Evolutionary conservation across 2,888 invertebrate species (phyloP).

Genomic region (Latrodectus hesperus): DNA sequence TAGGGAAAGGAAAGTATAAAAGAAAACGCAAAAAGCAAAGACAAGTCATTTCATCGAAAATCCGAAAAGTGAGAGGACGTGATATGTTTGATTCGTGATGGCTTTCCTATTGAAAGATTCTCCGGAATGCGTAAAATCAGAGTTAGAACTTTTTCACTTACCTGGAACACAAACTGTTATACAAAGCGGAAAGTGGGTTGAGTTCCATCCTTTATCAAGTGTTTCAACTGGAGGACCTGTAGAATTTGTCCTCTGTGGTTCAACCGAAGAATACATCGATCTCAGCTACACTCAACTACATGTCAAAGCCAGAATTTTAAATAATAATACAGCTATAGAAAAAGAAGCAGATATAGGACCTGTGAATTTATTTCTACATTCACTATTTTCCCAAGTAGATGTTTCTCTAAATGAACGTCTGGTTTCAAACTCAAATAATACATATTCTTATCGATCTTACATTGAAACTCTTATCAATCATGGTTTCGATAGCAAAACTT

Average conservation of each 20-base stretch:
- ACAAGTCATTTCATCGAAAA: background rate
- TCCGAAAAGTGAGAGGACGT: background rate
- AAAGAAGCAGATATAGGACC: background rate
- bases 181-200: background rate
- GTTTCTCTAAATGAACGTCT: constrained; percentile 3
- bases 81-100: background rate
- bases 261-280: background rate
- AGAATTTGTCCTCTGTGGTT: background rate
- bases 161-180: background rate
- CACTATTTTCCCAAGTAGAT: constrained; percentile 17
- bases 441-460: constrained; percentile 4
- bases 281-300: background rate
- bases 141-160: background rate
- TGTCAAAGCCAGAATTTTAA: background rate
- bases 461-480: background rate
- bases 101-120: background rate
- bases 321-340: background rate
- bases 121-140: background rate
- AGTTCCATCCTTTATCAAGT: background rate
- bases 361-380: constrained; percentile 17
- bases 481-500: constrained; percentile 10
- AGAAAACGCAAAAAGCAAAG: background rate
- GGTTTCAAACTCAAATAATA: background rate
- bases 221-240: background rate
- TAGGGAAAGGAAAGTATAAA: background rate